These are phyloP conservation scores for Apogon hyalosoma DNA, from an alignment of 2,797 vertebrate species.

Conservation along the genomic window DNA sequence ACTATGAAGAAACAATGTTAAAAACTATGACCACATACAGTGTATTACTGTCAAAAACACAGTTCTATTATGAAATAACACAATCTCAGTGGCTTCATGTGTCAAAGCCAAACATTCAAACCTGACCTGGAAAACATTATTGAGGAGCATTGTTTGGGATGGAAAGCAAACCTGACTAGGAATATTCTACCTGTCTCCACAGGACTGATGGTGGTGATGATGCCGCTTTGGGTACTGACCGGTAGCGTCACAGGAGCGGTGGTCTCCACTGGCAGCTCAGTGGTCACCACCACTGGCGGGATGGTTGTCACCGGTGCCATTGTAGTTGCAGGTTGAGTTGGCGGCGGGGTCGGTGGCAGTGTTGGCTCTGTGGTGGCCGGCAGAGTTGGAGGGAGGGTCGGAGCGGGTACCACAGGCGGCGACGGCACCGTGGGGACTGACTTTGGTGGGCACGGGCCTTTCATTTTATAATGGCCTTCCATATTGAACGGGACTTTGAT, in stretches of 20 bases:
- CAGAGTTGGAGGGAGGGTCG: slow-evolving; percentile 33
- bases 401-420: slow-evolving; percentile 42
- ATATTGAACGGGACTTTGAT: slow-evolving; percentile 49
- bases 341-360: slow-evolving; percentile 16
- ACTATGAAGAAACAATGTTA: no score
- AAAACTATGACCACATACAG: neutral
- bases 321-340: slow-evolving; percentile 57
- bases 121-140: slow-evolving; percentile 54
- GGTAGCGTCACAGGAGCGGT: slow-evolving; percentile 68
- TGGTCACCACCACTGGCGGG: slow-evolving; percentile 54
- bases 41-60: neutral
- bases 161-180: slow-evolving; percentile 72
- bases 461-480: slow-evolving; percentile 53
- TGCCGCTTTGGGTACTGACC: slow-evolving; percentile 85
- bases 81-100: neutral
- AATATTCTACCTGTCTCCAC: slow-evolving; percentile 84
- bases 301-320: slow-evolving; percentile 43
- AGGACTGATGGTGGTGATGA: slow-evolving; percentile 79
- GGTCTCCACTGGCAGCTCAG: slow-evolving; percentile 61
- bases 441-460: slow-evolving; percentile 58
- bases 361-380: slow-evolving; percentile 40
- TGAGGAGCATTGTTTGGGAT: slow-evolving; percentile 49
- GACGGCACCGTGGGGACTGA: slow-evolving; percentile 49
- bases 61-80: neutral
- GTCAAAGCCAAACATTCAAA: slow-evolving; percentile 18